Conservation (phyloP, 2,113 vertebrate genomes). For the Bubo bubo region DNA sequence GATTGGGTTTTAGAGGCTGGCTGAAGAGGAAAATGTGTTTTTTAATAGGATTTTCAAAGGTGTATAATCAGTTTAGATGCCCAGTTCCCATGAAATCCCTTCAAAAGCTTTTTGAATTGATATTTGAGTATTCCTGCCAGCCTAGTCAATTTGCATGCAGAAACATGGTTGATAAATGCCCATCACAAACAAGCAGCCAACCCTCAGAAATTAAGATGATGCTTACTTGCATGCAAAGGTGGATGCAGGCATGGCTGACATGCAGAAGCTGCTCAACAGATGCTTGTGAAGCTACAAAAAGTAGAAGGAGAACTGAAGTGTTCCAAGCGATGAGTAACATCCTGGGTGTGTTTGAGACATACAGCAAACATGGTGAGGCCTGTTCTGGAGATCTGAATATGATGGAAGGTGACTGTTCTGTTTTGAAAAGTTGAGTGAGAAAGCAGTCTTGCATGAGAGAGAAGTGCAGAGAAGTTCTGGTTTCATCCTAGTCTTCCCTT, state of each 20-base stretch:
- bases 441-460: not conserved
- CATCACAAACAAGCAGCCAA: not conserved
- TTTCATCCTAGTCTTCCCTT: not conserved
- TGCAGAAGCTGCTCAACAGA: not conserved
- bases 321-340: not conserved
- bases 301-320: not conserved
- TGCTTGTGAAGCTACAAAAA: not conserved
- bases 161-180: not conserved
- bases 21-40: constrained; percentile 20
- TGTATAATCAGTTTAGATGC: constrained; percentile 36
- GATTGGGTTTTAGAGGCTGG: not conserved
- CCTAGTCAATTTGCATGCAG: constrained; percentile 10
- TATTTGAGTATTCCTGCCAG: not conserved
- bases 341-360: not conserved
- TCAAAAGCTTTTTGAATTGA: constrained; percentile 40
- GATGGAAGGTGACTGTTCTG: not conserved
- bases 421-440: not conserved
- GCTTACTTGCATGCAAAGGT: constrained; percentile 13
- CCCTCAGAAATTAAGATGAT: not conserved
- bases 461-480: not conserved
- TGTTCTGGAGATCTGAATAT: not conserved
- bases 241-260: not conserved
- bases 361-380: not conserved
- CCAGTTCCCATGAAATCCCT: constrained; percentile 5
- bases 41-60: constrained; percentile 44